Conservation (phyloP, 2,113 vertebrate genomes). For the Myanophis thanlyinensis region DNA sequence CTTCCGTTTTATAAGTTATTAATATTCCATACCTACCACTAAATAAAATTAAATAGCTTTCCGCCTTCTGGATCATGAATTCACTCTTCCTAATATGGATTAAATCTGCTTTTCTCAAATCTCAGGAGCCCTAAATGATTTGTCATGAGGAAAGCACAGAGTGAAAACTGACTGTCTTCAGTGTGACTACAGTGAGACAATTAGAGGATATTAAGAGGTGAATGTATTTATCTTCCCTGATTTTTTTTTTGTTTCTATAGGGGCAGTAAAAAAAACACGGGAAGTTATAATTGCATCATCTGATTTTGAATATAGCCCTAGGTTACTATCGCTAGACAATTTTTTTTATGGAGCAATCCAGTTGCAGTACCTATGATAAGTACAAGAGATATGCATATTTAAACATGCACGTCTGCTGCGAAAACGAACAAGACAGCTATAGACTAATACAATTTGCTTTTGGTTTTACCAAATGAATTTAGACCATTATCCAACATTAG, state of each 20-base stretch:
- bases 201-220: background rate
- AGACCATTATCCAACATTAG: background rate
- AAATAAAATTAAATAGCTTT: background rate
- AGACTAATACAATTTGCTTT: background rate
- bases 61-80: background rate
- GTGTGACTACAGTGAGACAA: background rate
- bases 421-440: background rate
- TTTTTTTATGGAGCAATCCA: background rate
- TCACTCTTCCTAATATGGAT: background rate
- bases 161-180: background rate
- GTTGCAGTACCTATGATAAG: background rate
- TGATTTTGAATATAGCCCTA: constrained; percentile 2
- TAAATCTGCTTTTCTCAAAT: background rate
- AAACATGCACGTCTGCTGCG: background rate
- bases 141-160: background rate
- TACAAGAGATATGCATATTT: background rate
- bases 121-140: background rate
- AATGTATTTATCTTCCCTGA: background rate
- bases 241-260: background rate
- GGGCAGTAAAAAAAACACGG: background rate
- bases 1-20: background rate
- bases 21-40: background rate
- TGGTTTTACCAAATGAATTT: background rate
- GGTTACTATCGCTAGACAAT: background rate
- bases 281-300: background rate